A percentile compares a stretch with the other conserved stretches of the same genome.
These are phyloP conservation scores for Pelochelys cantorii DNA, from an alignment of 2,797 vertebrate genomes.

Conservation along the genomic window DNA sequence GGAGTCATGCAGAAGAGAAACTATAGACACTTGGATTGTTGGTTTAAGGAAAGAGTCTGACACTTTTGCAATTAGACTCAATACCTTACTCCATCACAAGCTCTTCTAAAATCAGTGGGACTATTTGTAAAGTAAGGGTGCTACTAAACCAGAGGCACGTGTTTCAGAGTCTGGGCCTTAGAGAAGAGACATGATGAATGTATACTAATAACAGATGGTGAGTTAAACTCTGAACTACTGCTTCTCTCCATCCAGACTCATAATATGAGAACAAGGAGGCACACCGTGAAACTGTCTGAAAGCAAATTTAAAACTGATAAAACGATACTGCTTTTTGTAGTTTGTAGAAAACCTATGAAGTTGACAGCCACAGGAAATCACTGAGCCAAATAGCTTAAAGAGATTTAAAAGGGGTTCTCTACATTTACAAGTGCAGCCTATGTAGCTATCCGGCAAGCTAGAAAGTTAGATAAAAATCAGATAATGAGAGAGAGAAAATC, in stretches of 20 bases:
- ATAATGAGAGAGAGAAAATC: neutral
- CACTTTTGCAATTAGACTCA: neutral
- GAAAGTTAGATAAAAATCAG: neutral
- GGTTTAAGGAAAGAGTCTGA: neutral
- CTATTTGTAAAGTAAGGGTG: neutral
- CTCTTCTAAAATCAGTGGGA: neutral
- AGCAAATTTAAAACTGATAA: neutral
- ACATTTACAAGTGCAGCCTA: neutral
- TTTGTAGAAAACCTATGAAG: neutral
- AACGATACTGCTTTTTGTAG: neutral
- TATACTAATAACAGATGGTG: neutral
- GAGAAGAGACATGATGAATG: neutral
- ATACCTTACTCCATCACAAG: neutral
- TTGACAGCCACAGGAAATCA: constrained; percentile 20
- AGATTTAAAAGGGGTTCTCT: neutral
- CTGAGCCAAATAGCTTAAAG: neutral
- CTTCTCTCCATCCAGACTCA: neutral
- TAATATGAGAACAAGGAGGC: neutral
- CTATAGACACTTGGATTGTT: neutral
- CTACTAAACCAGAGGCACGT: neutral
- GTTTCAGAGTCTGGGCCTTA: neutral
- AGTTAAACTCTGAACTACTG: neutral
- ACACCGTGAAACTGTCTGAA: neutral
- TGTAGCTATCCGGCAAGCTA: neutral
- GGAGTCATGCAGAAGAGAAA: neutral